Conservation (phyloP, 2,888 invertebrate genomes). For the Macrophya alboannulata region DNA sequence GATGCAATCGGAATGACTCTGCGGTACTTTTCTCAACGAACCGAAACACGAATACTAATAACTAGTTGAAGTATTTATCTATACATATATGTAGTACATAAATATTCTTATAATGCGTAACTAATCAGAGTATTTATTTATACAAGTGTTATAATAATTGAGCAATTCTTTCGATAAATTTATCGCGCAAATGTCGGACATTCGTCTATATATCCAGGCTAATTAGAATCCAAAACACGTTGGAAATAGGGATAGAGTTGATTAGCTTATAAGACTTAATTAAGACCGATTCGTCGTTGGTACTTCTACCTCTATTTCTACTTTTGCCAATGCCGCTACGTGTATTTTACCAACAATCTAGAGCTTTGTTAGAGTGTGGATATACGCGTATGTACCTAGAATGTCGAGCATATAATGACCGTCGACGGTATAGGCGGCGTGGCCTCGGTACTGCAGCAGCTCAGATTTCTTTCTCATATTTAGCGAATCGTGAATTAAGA, state of each 20-base stretch:
- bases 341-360: background rate
- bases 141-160: background rate
- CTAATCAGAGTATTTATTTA: too few relatives aligned
- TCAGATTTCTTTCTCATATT: slow-evolving; percentile 3
- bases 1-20: background rate
- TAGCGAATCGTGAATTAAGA: background rate
- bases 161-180: background rate
- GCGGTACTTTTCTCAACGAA: background rate
- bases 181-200: background rate
- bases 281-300: slow-evolving; percentile 15
- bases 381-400: too few relatives aligned
- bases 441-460: background rate
- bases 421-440: background rate
- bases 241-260: slow-evolving; percentile 26
- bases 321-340: background rate
- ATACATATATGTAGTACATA: too few relatives aligned
- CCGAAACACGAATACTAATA: background rate
- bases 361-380: background rate
- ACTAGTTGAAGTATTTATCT: background rate
- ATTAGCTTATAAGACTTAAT: slow-evolving; percentile 45
- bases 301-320: background rate
- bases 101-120: too few relatives aligned
- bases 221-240: slow-evolving; percentile 15
- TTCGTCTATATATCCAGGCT: background rate
- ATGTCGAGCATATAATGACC: background rate